phyloP scores from a whole-genome alignment of 2,888 invertebrate species.

The Drosophila leonis region DNA sequence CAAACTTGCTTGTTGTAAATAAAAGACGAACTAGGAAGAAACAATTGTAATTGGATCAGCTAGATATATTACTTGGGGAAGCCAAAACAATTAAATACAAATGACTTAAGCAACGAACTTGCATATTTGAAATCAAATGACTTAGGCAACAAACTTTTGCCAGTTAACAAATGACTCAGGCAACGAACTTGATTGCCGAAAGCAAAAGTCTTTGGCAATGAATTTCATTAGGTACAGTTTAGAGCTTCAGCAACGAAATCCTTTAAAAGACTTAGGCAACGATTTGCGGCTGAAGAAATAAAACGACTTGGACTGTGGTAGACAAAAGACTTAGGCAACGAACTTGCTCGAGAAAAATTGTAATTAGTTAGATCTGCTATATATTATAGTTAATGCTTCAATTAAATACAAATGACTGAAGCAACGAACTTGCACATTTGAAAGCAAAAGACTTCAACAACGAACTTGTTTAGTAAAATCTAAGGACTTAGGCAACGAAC shows the following conservation, averaged over 20 bases:
- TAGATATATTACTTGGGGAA: no score
- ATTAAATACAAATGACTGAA: conserved; percentile 24
- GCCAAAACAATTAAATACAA: no score
- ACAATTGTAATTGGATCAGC: no score
- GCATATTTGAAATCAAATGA: no score
- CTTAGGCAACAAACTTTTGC: background rate
- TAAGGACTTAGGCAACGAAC: conserved; percentile 66
- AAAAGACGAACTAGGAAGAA: no score
- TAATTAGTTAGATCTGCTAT: background rate
- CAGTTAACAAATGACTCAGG: background rate
- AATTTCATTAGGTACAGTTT: background rate
- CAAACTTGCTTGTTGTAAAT: conserved; percentile 16
- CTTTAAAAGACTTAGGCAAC: no score
- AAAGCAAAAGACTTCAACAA: background rate
- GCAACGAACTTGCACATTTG: conserved; percentile 15
- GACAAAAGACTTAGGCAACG: background rate
- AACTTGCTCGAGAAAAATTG: background rate
- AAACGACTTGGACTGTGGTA: no score
- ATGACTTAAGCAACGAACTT: conserved; percentile 14
- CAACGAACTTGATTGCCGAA: background rate
- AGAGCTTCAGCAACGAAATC: no score
- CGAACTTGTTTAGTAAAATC: background rate
- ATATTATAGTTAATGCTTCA: no score
- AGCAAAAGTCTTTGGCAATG: background rate
- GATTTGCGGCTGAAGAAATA: no score